A percentile compares a stretch with the other conserved stretches of the same genome.
These are phyloP conservation scores for Diabrotica undecimpunctata DNA, from an alignment of 1,140 invertebrate species.

Conservation along the genomic window DNA sequence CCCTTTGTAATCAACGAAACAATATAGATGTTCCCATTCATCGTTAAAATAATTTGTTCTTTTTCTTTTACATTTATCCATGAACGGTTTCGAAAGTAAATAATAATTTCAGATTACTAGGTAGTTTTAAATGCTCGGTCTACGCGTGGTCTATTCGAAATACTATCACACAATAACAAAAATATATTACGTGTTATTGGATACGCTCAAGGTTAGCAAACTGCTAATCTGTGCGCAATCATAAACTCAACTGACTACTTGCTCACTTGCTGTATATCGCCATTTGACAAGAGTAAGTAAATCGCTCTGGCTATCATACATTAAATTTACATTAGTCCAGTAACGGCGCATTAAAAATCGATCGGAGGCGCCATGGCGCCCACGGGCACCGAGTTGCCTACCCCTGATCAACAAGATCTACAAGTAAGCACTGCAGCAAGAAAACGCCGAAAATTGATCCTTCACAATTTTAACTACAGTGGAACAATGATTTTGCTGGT, in stretches of 20 bases:
- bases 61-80: neutral
- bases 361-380: constrained; percentile 23
- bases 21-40: constrained; percentile 12
- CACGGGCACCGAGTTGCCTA: constrained; percentile 21
- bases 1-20: constrained; percentile 8
- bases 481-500: too few species aligned
- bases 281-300: neutral
- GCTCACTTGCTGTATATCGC: neutral
- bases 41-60: neutral
- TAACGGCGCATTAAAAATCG: constrained; percentile 20
- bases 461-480: too few species aligned
- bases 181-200: neutral
- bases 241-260: neutral
- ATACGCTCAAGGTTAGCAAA: neutral
- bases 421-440: too few species aligned
- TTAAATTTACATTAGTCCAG: constrained; percentile 24
- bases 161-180: neutral
- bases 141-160: constrained; percentile 8
- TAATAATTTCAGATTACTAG: neutral
- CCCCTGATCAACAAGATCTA: too few species aligned
- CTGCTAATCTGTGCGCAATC: neutral
- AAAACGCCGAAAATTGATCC: too few species aligned
- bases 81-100: neutral
- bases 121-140: neutral
- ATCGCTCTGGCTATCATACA: neutral